Evolutionary conservation across 2,888 invertebrate species (phyloP).

Genomic region (Lymantria monacha): DNA sequence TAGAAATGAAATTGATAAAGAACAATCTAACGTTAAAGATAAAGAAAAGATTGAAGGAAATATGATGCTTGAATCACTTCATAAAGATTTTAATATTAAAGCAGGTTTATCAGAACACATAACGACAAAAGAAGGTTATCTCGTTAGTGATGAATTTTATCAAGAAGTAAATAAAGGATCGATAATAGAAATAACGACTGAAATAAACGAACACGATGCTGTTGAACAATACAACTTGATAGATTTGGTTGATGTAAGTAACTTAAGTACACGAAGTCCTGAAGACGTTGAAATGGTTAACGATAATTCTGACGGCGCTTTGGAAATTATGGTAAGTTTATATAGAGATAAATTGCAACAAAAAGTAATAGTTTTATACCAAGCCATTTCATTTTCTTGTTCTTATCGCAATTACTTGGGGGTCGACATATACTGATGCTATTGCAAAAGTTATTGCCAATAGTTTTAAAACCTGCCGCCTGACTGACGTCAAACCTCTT

Average conservation of each 20-base stretch:
- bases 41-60: neutral
- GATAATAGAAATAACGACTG: conserved; percentile 16
- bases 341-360: no score
- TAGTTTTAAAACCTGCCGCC: no score
- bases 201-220: conserved; percentile 15
- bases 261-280: conserved; percentile 43
- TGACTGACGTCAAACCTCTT: no score
- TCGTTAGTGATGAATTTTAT: conserved; percentile 17
- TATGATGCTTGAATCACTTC: neutral
- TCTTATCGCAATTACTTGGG: no score
- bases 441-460: no score
- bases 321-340: conserved; percentile 34
- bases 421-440: no score
- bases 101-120: neutral
- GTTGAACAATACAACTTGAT: conserved; percentile 27
- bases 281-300: conserved; percentile 56
- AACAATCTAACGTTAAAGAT: neutral
- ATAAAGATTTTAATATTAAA: neutral
- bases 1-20: neutral
- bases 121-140: conserved; percentile 29
- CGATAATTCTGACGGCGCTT: conserved; percentile 7
- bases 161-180: neutral
- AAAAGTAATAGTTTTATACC: no score
- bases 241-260: conserved; percentile 53
- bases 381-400: no score